A percentile compares a stretch with the other conserved stretches of the same genome.
Conservation (phyloP, 2,888 invertebrate species). For the Xylophagus ater region DNA sequence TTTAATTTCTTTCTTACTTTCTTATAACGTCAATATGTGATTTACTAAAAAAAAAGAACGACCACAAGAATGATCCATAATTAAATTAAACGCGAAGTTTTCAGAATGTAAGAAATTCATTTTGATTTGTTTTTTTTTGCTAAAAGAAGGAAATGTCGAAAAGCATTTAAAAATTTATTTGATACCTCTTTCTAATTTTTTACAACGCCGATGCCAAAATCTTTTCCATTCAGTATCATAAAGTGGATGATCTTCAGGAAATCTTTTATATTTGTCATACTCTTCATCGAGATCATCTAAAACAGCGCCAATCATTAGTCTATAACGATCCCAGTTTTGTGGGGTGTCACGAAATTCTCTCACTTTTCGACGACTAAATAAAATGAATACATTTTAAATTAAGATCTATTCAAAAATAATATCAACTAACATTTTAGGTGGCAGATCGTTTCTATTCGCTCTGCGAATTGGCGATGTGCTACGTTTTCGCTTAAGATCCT, state of each 20-base stretch:
- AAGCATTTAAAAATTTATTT: not conserved
- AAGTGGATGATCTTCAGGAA: conserved; percentile 15
- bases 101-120: too few species aligned
- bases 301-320: conserved; percentile 13
- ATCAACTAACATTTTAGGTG: not conserved
- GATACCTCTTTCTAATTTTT: conserved; percentile 15
- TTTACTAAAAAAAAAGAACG: too few species aligned
- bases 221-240: conserved; percentile 17
- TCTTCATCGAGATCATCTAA: conserved; percentile 12
- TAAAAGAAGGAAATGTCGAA: not conserved
- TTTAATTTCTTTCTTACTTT: not conserved
- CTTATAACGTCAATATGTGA: too few species aligned
- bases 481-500: not conserved
- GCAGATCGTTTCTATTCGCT: not conserved
- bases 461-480: not conserved
- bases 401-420: not conserved
- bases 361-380: not conserved
- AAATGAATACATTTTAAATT: too few species aligned
- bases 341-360: conserved; percentile 8
- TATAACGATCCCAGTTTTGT: conserved; percentile 14
- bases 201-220: conserved; percentile 13
- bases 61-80: too few species aligned
- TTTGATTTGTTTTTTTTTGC: too few species aligned
- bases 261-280: conserved; percentile 10
- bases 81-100: too few species aligned